Percentiles rank a stretch among this genome's conserved stretches.
Conservation (phyloP, 1,140 invertebrate species). For the Anoplolepis gracilipes region DNA sequence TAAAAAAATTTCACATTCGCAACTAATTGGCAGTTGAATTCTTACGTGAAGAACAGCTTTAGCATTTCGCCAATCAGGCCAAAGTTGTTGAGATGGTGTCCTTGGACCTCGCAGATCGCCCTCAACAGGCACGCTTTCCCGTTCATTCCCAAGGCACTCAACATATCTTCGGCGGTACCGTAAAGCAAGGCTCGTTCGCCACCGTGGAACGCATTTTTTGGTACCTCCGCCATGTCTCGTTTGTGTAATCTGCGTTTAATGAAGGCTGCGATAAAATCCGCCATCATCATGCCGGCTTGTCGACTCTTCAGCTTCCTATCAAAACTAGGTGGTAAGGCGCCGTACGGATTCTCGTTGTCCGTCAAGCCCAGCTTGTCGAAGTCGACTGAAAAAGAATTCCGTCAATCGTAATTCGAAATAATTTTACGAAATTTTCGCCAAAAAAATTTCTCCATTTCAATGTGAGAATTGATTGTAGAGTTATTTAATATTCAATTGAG, state of each 20-base stretch:
- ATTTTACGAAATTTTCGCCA: no score
- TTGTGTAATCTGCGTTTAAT: slow-evolving; percentile 89
- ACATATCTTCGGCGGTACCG: slow-evolving; percentile 90
- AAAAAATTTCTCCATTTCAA: no score
- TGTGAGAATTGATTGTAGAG: no score
- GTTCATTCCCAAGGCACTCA: slow-evolving; percentile 91
- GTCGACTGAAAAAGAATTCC: slow-evolving; percentile 88
- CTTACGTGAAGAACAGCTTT: slow-evolving; percentile 93
- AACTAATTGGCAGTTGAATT: not conserved
- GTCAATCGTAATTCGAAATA: no score
- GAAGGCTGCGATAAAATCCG: slow-evolving; percentile 90
- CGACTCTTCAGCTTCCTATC: slow-evolving; percentile 90
- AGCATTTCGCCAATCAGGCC: slow-evolving; percentile 92
- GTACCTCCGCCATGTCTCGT: slow-evolving; percentile 83
- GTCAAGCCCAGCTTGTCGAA: slow-evolving; percentile 93
- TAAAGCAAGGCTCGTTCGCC: slow-evolving; percentile 92
- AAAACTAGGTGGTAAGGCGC: slow-evolving; percentile 91
- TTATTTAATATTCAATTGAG: not conserved
- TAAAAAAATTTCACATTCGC: not conserved
- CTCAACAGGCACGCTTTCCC: slow-evolving; percentile 93
- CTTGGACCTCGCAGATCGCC: slow-evolving; percentile 94
- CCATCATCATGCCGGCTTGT: slow-evolving; percentile 89
- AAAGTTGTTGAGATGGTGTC: slow-evolving; percentile 91
- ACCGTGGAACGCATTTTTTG: slow-evolving; percentile 89
- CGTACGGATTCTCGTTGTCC: slow-evolving; percentile 94